Evolutionary conservation across 2,113 vertebrate species (phyloP).

Genomic region (Oxygymnocypris stewartii): DNA sequence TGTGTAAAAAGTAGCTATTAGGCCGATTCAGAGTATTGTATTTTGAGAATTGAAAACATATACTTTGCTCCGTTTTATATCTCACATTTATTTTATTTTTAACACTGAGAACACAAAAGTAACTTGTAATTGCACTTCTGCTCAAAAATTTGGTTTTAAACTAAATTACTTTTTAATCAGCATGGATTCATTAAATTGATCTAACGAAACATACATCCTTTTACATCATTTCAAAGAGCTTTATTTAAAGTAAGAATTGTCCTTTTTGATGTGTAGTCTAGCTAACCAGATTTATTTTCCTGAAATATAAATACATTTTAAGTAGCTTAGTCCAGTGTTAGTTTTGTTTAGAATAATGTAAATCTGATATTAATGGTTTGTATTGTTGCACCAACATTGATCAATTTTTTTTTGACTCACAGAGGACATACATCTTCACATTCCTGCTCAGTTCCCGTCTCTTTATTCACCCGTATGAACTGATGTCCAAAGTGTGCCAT

Average conservation of each 20-base stretch:
- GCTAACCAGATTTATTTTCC: background rate
- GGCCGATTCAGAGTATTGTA: background rate
- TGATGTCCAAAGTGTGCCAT: conserved; percentile 90
- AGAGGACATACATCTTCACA: conserved; percentile 95
- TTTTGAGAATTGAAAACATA: background rate
- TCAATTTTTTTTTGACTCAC: conserved; percentile 33
- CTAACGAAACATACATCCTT: background rate
- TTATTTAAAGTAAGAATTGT: background rate
- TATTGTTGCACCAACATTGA: background rate
- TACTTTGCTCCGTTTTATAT: background rate
- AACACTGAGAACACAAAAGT: background rate
- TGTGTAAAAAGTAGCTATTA: background rate
- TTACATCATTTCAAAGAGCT: background rate
- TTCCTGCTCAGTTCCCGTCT: conserved; percentile 93
- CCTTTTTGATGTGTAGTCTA: background rate
- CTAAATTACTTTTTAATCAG: background rate
- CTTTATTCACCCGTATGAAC: conserved; percentile 87
- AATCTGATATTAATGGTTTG: background rate
- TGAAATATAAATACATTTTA: background rate
- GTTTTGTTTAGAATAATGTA: background rate
- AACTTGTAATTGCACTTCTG: background rate
- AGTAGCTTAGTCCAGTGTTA: background rate
- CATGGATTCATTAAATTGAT: background rate
- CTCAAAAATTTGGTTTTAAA: background rate
- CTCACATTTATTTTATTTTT: background rate